These are phyloP conservation scores for Phoeniculus purpureus DNA, from an alignment of 2,797 vertebrate genomes.

Conservation along the genomic window DNA sequence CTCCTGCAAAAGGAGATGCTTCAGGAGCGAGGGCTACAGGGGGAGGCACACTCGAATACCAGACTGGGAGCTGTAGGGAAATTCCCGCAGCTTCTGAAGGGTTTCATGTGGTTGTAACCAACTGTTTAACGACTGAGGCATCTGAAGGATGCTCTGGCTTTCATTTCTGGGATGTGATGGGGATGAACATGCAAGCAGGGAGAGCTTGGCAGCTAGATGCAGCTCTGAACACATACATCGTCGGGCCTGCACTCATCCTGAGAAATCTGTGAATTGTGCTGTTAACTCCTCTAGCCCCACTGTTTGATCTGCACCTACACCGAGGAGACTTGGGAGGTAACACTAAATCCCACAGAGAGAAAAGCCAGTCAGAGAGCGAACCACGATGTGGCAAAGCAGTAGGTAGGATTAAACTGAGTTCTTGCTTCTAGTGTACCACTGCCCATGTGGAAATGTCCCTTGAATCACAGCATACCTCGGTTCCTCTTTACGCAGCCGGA, in stretches of 20 bases:
- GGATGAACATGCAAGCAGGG: background rate
- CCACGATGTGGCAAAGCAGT: background rate
- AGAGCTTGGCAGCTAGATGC: background rate
- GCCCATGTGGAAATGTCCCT: background rate
- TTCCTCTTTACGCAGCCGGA: background rate
- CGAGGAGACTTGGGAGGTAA: background rate
- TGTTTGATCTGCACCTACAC: background rate
- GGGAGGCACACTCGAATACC: background rate
- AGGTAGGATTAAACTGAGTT: background rate
- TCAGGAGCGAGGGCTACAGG: fast-evolving
- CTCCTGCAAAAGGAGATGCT: background rate
- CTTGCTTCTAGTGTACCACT: background rate
- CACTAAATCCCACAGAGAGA: background rate
- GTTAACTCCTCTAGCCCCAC: background rate
- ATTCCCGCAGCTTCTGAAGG: background rate
- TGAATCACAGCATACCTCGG: background rate
- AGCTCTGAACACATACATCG: background rate
- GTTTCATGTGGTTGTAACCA: background rate
- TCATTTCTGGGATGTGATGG: background rate
- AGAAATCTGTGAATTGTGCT: background rate
- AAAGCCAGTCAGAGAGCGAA: background rate
- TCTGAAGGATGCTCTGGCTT: slow-evolving; percentile 20
- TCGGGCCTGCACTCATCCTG: fast-evolving
- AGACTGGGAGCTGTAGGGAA: background rate
- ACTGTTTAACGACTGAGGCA: background rate